Percentiles rank a stretch among this genome's conserved stretches.
These are phyloP conservation scores for Amphipoea lucens DNA, from an alignment of 2,888 invertebrate genomes.

Conservation along the genomic window DNA sequence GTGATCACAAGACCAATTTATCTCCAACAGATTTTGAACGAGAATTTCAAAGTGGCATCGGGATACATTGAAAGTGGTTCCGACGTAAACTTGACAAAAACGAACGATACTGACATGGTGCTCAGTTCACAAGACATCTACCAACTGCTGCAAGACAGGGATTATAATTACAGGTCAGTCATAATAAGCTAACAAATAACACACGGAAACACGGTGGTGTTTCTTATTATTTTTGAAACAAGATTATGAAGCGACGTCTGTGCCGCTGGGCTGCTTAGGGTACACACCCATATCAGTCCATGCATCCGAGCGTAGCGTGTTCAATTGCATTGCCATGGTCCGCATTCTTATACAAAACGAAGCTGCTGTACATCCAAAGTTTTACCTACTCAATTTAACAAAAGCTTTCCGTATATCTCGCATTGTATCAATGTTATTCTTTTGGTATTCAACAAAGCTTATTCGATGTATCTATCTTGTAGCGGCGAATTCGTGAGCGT, in stretches of 20 bases:
- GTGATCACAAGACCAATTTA: neutral
- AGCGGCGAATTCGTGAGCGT: slow-evolving; percentile 74
- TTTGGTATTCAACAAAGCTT: neutral
- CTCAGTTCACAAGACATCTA: slow-evolving; percentile 31
- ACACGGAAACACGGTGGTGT: too few species aligned
- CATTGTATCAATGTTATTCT: too few species aligned
- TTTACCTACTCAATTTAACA: neutral
- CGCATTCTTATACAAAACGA: neutral
- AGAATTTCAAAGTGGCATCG: slow-evolving; percentile 25
- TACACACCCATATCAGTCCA: neutral
- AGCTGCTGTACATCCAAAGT: neutral
- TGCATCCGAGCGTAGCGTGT: neutral
- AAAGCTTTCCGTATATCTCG: neutral
- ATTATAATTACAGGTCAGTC: slow-evolving; percentile 39
- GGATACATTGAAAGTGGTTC: slow-evolving; percentile 13
- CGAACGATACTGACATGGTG: slow-evolving; percentile 1
- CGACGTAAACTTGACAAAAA: neutral
- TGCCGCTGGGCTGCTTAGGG: neutral
- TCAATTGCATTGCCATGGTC: neutral
- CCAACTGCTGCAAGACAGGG: slow-evolving; percentile 33
- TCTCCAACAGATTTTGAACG: slow-evolving; percentile 28
- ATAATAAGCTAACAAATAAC: neutral
- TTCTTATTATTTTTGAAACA: neutral
- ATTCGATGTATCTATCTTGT: neutral
- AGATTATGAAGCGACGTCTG: neutral